Base-by-base conservation (phyloP, 2,797 vertebrate species). In the Stomatorhinus walkeri region DNA sequence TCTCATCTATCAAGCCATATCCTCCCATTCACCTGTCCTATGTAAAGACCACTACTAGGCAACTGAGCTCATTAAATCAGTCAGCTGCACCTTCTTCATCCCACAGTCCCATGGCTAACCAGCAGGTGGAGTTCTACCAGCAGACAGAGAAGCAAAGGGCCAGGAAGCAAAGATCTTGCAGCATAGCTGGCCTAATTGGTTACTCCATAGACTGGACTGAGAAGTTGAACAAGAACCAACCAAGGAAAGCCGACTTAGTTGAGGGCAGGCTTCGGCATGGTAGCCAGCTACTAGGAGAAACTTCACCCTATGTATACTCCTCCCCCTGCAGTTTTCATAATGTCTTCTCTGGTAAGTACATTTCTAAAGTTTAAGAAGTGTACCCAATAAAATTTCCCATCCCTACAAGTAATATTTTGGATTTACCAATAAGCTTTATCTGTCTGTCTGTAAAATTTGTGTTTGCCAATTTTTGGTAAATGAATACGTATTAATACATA, bases 11-110 rank as follows among this genome's bases (percentile, higher is more conserved):
- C 14, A 97, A 96, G 91, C 94, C 96, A 36, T 97, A 97, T 90
- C 96, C 96, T 12, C 95, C 96, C 22, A 95, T 97, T 90, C 96
- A 97, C 59, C 96, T 98, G 0, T 97, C 97, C 64, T 99, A 99
- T 85, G 96, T 99, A 88, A 98, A 97, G 95, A 99, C 98, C 88
- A 99, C 98, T 91, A 98, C 97, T 22, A 95, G 97, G 90, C 97
- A 99, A 91, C 96, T 98, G 91, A 98, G 96, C 89, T 98, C 97
- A 89, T 96, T 95, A 79, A 95, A 93, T 5, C 94, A 94, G 72
- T 96, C 96, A 9, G 96, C 97, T 1, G 93, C 94, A 1, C 91
- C 92, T 1, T 98, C 97, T 56, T 97, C 98, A 0, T 93, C 94
- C 0, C 96, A 97, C 89, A 99, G 97, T 90, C 98, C 98, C 0